A percentile compares a stretch with the other conserved stretches of the same genome.
phyloP scores from a whole-genome alignment of 2,888 invertebrate species.

The Luperina nickerlii region DNA sequence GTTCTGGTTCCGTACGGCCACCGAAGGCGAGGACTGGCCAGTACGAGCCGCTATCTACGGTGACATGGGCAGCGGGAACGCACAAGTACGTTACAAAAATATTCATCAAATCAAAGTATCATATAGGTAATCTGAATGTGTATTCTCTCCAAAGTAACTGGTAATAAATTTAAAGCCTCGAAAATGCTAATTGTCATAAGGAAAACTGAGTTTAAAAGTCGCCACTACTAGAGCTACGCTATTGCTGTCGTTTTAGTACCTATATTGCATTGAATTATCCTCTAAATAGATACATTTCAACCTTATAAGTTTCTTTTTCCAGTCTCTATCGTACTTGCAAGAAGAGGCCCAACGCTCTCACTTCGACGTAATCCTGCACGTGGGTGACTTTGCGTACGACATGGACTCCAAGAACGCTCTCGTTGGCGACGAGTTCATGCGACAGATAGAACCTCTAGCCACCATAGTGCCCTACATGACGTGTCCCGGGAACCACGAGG shows the following conservation, averaged over 20 bases:
- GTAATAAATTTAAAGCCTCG: background rate
- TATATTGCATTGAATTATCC: background rate
- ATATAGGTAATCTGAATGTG: background rate
- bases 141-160: background rate
- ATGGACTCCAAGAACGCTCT: conserved; percentile 95
- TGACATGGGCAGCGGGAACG: conserved; percentile 98
- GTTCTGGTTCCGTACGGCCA: conserved; percentile 94
- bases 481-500: conserved; percentile 97
- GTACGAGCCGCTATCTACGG: conserved; percentile 97
- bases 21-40: conserved; percentile 92
- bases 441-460: conserved; percentile 96
- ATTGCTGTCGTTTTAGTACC: background rate
- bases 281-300: background rate
- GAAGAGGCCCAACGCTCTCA: conserved; percentile 94
- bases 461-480: conserved; percentile 98
- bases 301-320: conserved; percentile 45
- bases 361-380: conserved; percentile 97
- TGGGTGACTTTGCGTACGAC: conserved; percentile 98
- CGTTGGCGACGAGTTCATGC: conserved; percentile 98
- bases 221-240: background rate
- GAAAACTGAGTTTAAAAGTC: background rate
- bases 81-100: conserved; percentile 88
- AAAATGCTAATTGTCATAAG: background rate
- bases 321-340: conserved; percentile 95
- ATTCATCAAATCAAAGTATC: too few relatives aligned